Evolutionary conservation across 64 coral and sea anemone species (phyloP).

Genomic region (Cladopsammia gracilis): DNA sequence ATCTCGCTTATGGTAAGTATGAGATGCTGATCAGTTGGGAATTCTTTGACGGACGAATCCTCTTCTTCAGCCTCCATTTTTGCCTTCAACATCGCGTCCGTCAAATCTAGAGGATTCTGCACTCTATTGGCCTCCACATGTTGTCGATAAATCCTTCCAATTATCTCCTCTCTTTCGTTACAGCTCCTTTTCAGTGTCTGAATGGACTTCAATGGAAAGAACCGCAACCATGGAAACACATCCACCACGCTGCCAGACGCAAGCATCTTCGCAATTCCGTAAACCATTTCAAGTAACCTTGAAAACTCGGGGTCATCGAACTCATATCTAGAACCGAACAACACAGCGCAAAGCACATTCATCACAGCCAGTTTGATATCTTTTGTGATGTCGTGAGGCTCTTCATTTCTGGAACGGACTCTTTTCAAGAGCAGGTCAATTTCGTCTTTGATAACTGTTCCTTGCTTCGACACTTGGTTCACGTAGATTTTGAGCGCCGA

Average conservation of each 20-base stretch:
- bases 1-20: constrained; percentile 38
- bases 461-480: constrained; percentile 4
- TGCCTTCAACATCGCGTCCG: constrained; percentile 66
- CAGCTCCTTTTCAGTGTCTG: constrained; percentile 1
- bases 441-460: constrained; percentile 24
- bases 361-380: constrained; percentile 62
- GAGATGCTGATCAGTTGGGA: constrained; percentile 34
- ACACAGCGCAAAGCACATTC: constrained; percentile 72
- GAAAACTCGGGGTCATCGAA: constrained; percentile 67
- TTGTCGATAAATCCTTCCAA: constrained; percentile 58
- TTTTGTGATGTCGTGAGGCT: constrained; percentile 27
- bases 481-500: constrained; percentile 37
- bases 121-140: constrained; percentile 54
- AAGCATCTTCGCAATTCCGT: constrained; percentile 12
- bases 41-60: constrained; percentile 22
- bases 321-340: constrained; percentile 71
- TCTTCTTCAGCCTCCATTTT: constrained; percentile 62
- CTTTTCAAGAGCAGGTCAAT: constrained; percentile 30
- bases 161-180: constrained; percentile 31
- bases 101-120: constrained; percentile 54
- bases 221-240: constrained; percentile 9
- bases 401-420: constrained; percentile 4
- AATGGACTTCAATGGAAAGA: constrained; percentile 37
- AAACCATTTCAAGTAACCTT: constrained; percentile 37
- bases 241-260: constrained; percentile 6